Base-by-base conservation (phyloP, 1,140 invertebrate species). In the Arion vulgaris region DNA sequence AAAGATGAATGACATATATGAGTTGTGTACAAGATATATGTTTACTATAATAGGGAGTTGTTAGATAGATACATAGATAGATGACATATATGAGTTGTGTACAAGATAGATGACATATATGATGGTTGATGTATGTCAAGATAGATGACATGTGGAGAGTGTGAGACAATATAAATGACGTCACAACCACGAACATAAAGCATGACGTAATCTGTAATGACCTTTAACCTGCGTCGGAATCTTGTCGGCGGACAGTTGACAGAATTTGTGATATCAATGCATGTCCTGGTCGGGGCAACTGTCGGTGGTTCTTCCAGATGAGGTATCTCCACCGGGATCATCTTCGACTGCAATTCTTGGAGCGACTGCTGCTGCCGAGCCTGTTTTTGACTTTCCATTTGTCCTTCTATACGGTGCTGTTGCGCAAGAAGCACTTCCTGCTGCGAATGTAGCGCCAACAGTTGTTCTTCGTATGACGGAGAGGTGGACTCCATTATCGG, bases 221-320 rank as follows among this genome's bases (percentile, higher is more conserved):
- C 57, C 57, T 62, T 62, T n/a, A 62, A 62, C 57, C 57, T 62
- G 57, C 57, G 57, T 7, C 57, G 57, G 26, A 62, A 62, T 62
- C 57, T 62, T 9, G 57, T 7, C 11, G 57, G 57, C 11, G 57
- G 13, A 5, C 57, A 13, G 26, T 62, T 62, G 26, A 15, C 5
- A 9, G 57, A 9, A 23, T n/a, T 23, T 15, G 5, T 62, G 5
- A 15, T 23, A 5, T 62, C 57, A 23, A 15, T n/a, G 26, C 57
- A 23, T 5, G 57, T 13, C 26, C 26, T 62, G 15, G 57, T 5
- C 13, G 57, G 26, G 5, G 26, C 13, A 62, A 23, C 5, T n/a
- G 57, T 5, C 5, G 57, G 57, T n/a, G 26, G 13, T 5, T 62
- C 13, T 62, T 62, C 26, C 15, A n/a, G 4, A 5, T 62, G 11